A percentile compares a stretch with the other conserved stretches of the same genome.
Conservation (phyloP, 2,113 vertebrate species). For the Otocyon megalotis region DNA sequence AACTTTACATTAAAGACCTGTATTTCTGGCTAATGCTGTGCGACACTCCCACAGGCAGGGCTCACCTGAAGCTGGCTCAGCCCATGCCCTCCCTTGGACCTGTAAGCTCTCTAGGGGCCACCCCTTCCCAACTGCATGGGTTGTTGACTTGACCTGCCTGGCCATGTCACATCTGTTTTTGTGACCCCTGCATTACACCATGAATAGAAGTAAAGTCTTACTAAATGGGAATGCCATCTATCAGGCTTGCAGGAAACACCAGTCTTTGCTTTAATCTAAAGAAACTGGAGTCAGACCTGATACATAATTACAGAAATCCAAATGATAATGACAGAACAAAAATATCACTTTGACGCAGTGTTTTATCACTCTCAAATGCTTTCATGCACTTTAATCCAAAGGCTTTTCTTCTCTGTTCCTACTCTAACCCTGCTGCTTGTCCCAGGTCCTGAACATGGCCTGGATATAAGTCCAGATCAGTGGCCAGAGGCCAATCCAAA, state of each 20-base stretch:
- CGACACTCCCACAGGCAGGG: background rate
- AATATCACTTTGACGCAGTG: background rate
- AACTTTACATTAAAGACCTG: background rate
- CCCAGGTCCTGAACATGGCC: background rate
- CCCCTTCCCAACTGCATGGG: background rate
- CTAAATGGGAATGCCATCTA: background rate
- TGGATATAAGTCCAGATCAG: background rate
- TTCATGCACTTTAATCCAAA: background rate
- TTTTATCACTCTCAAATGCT: background rate
- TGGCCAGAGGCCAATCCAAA: background rate
- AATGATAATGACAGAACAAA: background rate
- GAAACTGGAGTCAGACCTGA: background rate
- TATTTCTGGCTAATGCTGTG: background rate
- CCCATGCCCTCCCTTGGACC: background rate
- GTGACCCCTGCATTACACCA: background rate
- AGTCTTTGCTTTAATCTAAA: conserved; percentile 1
- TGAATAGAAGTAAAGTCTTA: background rate
- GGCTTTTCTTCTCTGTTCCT: background rate
- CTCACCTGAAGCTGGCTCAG: background rate
- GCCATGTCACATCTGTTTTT: background rate
- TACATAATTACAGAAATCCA: background rate
- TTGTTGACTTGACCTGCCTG: background rate
- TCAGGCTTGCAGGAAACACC: background rate
- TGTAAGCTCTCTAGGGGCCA: background rate
- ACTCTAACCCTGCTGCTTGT: background rate